Evolutionary conservation across 2,888 invertebrate species (phyloP), one percentile per base, ranked within the genome.

Genomic region (Chouioia cunea): DNA sequence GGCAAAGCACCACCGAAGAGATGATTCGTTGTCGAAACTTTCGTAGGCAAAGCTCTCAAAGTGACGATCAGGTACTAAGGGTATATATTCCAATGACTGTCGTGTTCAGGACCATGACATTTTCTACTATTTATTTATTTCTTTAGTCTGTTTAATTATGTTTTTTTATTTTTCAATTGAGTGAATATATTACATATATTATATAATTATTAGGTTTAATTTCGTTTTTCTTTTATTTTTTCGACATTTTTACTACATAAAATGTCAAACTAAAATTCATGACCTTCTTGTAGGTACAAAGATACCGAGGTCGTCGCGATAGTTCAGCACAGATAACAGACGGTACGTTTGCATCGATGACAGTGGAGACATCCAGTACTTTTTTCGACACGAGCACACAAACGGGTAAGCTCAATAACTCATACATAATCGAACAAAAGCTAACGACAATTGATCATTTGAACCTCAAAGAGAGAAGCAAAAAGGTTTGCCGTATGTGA

Each of bases 381-480:
- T 95, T 95, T 86, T 96, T 95, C 83, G 96, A 96, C 87, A 95
- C 94, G 77, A 95, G 95, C 85, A 96, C 96, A 27, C 96, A 96
- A 87, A 96, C 96, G 83, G 96, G 96, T 95, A 82, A 27, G 23
- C 15, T 1, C 18, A 60, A 50, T 15, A 73, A 70, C 44, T 54
- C 36, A 47, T 4, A 27, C 6, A 27, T 4, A 2, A 4, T 6
- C 2, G 6, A 27, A 27, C 27, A 27, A 27, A 27, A 6, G 27
- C 27, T 2, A 27, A 27, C n/a, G n/a, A n/a, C 6, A 27, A 27
- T 27, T 6, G 27, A 27, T 27, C 27, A 27, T 27, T 27, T 27
- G 27, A 27, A 27, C 6, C 2, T 27, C 3, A 27, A 27, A 6
- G 27, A 2, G 27, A 27, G 36, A 36, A 10, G 36, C 6, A 36